Base-by-base conservation (phyloP, 2,888 invertebrate species). In the Ctena decussata region DNA sequence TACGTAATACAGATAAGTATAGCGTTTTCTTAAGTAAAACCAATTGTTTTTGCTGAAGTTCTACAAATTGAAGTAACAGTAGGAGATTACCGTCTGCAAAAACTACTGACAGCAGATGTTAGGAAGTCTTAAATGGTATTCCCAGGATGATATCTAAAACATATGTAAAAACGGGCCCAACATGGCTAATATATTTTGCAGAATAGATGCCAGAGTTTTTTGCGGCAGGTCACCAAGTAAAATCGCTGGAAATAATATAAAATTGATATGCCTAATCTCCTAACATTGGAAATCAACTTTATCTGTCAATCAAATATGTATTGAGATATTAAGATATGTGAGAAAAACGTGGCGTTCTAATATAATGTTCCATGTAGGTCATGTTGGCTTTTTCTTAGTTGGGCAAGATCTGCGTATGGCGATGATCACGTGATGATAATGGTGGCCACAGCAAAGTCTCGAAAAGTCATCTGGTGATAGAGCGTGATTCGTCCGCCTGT, bases 241-340 rank as follows among this genome's bases (percentile, higher is more conserved):
- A 65, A 65, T 65, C 11, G 35, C 65, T 65, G 65, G 65, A 35
- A 65, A 65, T 32, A 65, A 65, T 65, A 65, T 65, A 65, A 65
- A 65, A 65, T 65, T 65, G 65, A 65, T 65, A 65, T 65, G 65
- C 65, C 35, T 65, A 65, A 65, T 65, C 65, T 65, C 18, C 65
- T 27, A 65, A 65, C 65, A 65, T 65, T 65, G 35, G 35, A 65
- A 65, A 65, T 65, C 65, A 35, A n/a, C 32, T 21, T 65, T 35
- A 65, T 65, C 65, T 21, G 24, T 65, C 65, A 65, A 65, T 65
- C 65, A 65, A 32, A 65, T 65, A 35, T 65, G 65, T 65, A 65
- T 65, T 65, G 65, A 65, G 65, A 65, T 65, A 35, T 65, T 35
- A 35, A 65, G 65, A 35, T 65, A 65, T 65, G 65, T 32, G 35